Conservation (phyloP, 2,888 invertebrate species). For the Lymantria monacha region DNA sequence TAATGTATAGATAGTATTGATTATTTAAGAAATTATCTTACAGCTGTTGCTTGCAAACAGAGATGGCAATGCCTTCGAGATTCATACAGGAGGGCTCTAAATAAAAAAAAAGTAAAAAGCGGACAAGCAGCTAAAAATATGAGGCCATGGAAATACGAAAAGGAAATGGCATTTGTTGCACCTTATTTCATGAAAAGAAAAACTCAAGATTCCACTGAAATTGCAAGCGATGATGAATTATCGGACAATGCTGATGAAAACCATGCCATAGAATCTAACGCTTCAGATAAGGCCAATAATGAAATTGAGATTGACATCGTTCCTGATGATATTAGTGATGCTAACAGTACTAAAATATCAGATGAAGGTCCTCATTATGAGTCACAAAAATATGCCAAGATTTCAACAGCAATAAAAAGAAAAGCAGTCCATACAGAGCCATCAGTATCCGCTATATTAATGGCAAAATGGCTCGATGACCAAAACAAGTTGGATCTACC, state of each 20-base stretch:
- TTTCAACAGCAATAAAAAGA: constrained; percentile 6
- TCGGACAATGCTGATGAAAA: constrained; percentile 3
- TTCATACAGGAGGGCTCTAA: constrained; percentile 17
- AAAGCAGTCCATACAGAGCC: constrained; percentile 1
- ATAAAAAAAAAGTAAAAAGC: constrained; percentile 17
- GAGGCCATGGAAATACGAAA: constrained; percentile 19
- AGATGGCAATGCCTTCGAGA: constrained; percentile 20
- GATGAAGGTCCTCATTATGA: not conserved
- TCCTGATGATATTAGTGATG: no score
- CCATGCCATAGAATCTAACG: constrained; percentile 1
- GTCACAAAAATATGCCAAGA: constrained; percentile 1
- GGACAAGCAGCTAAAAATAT: constrained; percentile 12
- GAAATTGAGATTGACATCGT: no score
- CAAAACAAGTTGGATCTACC: constrained; percentile 4
- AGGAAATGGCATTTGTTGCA: constrained; percentile 29
- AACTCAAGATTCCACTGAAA: constrained; percentile 19
- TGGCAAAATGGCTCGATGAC: constrained; percentile 8
- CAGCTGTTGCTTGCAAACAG: constrained; percentile 17
- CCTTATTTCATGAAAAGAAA: constrained; percentile 24
- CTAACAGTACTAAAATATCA: not conserved
- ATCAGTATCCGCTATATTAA: constrained; percentile 14
- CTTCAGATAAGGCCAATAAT: not conserved
- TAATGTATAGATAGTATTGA: no score
- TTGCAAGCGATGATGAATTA: constrained; percentile 28
- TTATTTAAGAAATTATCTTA: no score